phyloP scores from a whole-genome alignment of 1,140 invertebrate genomes.

The Drosophila sp. region DNA sequence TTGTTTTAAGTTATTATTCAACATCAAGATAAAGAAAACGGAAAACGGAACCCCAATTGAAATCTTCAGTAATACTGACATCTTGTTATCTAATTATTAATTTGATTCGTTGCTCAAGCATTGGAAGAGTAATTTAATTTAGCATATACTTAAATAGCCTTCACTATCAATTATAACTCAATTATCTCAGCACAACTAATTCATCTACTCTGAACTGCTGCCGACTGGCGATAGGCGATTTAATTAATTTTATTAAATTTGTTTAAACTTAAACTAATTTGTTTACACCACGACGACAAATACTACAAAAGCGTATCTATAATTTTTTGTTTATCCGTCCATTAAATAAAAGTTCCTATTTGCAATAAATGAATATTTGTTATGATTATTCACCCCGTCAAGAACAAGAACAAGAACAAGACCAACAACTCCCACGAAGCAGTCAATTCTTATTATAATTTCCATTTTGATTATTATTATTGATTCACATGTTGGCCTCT shows the following conservation, averaged over 20 bases:
- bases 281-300: constrained; percentile 4
- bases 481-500: constrained; percentile 59
- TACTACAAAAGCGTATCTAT: constrained; percentile 52
- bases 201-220: constrained; percentile 11
- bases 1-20: constrained; percentile 33
- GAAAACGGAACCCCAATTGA: background rate
- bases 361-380: constrained; percentile 77
- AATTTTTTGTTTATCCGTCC: constrained; percentile 82
- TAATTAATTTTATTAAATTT: constrained; percentile 3
- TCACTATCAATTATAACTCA: constrained; percentile 9
- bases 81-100: constrained; percentile 47
- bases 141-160: background rate
- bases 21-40: constrained; percentile 23
- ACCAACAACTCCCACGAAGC: constrained; percentile 46
- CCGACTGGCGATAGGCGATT: constrained; percentile 5
- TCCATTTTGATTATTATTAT: constrained; percentile 28
- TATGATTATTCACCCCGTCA: constrained; percentile 57
- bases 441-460: constrained; percentile 47
- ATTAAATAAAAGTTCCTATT: constrained; percentile 82
- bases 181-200: constrained; percentile 26
- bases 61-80: background rate
- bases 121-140: constrained; percentile 1
- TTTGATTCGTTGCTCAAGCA: constrained; percentile 51
- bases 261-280: background rate
- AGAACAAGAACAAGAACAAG: constrained; percentile 29